These are phyloP conservation scores for Diabrotica virgifera DNA, from an alignment of 1,140 invertebrate species.

Conservation along the genomic window DNA sequence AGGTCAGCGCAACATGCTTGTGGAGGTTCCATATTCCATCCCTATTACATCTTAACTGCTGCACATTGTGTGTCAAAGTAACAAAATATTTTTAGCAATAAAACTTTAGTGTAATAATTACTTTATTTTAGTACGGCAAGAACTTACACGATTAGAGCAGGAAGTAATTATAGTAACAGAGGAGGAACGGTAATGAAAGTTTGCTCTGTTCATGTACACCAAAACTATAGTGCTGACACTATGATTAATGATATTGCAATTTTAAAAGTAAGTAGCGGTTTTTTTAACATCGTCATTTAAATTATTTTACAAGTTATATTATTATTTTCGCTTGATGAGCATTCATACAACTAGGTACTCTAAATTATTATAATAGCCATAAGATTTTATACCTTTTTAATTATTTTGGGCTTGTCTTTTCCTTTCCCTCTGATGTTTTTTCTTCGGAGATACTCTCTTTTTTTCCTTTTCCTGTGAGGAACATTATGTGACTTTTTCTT, in stretches of 20 bases:
- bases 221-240: constrained; percentile 6
- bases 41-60: constrained; percentile 59
- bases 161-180: not conserved
- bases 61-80: constrained; percentile 55
- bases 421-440: too few relatives aligned
- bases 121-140: not conserved
- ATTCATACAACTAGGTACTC: too few relatives aligned
- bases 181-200: not conserved
- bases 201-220: constrained; percentile 4
- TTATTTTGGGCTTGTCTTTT: too few relatives aligned
- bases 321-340: too few relatives aligned
- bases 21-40: constrained; percentile 60
- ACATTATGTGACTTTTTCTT: too few relatives aligned
- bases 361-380: too few relatives aligned
- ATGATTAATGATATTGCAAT: constrained; percentile 20
- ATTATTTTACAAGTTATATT: too few relatives aligned
- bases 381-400: too few relatives aligned
- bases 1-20: constrained; percentile 55
- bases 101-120: too few relatives aligned
- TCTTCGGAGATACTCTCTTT: too few relatives aligned
- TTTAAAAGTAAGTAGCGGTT: constrained; percentile 6
- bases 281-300: too few relatives aligned
- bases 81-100: not conserved
- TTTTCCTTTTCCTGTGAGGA: too few relatives aligned
- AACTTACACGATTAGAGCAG: constrained; percentile 6